Evolutionary conservation across 2,888 invertebrate genomes (phyloP).

Genomic region (Terebella lapidaria): DNA sequence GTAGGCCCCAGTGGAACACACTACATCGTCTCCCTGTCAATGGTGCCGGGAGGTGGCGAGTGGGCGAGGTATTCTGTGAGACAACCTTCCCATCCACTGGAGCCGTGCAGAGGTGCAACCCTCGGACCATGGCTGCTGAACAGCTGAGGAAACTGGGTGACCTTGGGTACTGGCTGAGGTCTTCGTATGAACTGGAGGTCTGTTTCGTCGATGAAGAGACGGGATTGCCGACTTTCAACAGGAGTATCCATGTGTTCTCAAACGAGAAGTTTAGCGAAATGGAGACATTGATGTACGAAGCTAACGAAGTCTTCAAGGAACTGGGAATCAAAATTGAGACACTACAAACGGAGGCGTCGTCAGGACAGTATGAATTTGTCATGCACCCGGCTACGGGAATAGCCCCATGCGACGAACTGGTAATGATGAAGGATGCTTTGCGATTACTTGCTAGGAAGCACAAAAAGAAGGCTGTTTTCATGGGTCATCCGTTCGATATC

Average conservation of each 20-base stretch:
- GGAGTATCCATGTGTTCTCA: background rate
- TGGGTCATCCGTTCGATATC: slow-evolving; percentile 18
- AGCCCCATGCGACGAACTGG: slow-evolving; percentile 16
- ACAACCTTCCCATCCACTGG: slow-evolving; percentile 9
- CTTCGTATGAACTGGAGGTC: slow-evolving; percentile 22
- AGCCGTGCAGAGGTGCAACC: slow-evolving; percentile 9
- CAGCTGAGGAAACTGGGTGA: slow-evolving; percentile 11
- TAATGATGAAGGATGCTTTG: slow-evolving; percentile 12
- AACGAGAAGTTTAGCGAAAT: too few relatives aligned
- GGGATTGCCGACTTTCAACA: slow-evolving; percentile 1
- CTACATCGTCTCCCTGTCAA: slow-evolving; percentile 11
- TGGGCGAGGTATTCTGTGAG: slow-evolving; percentile 18
- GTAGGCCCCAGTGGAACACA: slow-evolving; percentile 10
- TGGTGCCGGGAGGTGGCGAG: slow-evolving; percentile 3
- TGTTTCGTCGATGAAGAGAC: slow-evolving; percentile 12
- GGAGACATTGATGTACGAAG: background rate
- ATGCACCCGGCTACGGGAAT: slow-evolving; percentile 17
- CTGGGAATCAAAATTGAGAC: slow-evolving; percentile 11
- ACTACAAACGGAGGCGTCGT: slow-evolving; percentile 15
- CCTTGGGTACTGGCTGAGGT: slow-evolving; percentile 6
- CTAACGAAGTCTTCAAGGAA: background rate
- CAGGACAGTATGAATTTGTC: slow-evolving; percentile 24
- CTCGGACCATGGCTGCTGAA: slow-evolving; percentile 16
- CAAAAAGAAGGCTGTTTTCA: slow-evolving; percentile 20
- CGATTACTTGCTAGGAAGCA: slow-evolving; percentile 9